These are phyloP conservation scores for Anthoptus insignis DNA, from an alignment of 2,888 invertebrate species.

Conservation along the genomic window DNA sequence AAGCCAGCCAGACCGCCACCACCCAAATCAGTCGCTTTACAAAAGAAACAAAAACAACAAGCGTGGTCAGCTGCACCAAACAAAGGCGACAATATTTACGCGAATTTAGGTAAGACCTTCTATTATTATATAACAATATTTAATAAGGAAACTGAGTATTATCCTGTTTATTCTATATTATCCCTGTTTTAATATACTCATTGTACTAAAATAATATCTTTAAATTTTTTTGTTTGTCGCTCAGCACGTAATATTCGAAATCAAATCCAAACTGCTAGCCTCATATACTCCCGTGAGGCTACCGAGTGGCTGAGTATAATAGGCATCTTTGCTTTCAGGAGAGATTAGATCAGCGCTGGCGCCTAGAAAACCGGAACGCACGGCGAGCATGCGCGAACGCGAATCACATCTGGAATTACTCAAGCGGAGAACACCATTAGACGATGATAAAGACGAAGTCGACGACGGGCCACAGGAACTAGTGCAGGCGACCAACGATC, in stretches of 20 bases:
- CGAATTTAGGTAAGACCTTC: conserved; percentile 90
- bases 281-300: conserved; percentile 6
- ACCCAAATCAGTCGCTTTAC: conserved; percentile 89
- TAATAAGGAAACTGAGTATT: background rate
- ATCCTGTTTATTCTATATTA: background rate
- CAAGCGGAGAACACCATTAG: conserved; percentile 79
- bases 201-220: too few relatives aligned
- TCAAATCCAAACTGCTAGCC: background rate
- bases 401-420: conserved; percentile 89
- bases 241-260: too few relatives aligned
- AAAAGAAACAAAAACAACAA: conserved; percentile 88
- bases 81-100: conserved; percentile 90
- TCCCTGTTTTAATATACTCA: background rate
- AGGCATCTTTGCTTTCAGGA: conserved; percentile 79
- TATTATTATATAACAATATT: background rate
- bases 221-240: too few relatives aligned
- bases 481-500: conserved; percentile 79
- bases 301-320: conserved; percentile 15
- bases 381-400: conserved; percentile 94
- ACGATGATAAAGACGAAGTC: conserved; percentile 84
- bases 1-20: conserved; percentile 92
- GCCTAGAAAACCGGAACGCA: conserved; percentile 94
- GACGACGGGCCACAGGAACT: conserved; percentile 77
- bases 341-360: conserved; percentile 94
- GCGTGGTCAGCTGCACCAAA: conserved; percentile 72